Evolutionary conservation across 2,797 vertebrate genomes (phyloP).

Genomic region (Ataeniobius toweri): DNA sequence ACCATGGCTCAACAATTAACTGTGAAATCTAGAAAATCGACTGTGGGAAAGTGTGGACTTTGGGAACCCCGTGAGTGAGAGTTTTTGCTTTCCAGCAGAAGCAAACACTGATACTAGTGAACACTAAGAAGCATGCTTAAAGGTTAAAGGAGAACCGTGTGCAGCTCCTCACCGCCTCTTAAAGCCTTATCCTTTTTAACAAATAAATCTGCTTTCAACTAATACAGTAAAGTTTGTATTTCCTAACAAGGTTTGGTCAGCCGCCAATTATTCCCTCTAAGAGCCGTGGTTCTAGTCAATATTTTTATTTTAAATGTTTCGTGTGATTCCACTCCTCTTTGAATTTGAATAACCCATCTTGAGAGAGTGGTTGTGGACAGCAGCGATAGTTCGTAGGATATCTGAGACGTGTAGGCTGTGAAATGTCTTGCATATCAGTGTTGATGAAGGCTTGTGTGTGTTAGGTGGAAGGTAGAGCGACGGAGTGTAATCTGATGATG

Average conservation of each 20-base stretch:
- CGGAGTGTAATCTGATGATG: conserved; percentile 31
- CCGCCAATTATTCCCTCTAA: conserved; percentile 38
- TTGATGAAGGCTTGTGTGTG: conserved; percentile 28
- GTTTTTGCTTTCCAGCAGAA: conserved; percentile 43
- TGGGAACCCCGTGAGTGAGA: background rate
- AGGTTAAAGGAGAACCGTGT: conserved; percentile 39
- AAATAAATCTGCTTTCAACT: conserved; percentile 63
- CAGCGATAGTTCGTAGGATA: conserved; percentile 53
- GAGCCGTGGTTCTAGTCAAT: conserved; percentile 46
- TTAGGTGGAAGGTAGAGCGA: background rate
- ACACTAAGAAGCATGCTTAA: conserved; percentile 69
- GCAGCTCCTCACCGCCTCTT: conserved; percentile 43
- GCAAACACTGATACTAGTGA: conserved; percentile 67
- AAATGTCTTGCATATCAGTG: conserved; percentile 64
- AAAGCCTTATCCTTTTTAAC: conserved; percentile 50
- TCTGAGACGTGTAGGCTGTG: conserved; percentile 52
- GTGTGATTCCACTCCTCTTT: conserved; percentile 57
- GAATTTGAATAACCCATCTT: conserved; percentile 41
- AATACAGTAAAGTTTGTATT: conserved; percentile 59
- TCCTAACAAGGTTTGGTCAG: conserved; percentile 57
- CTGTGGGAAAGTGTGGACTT: background rate
- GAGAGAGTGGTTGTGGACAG: conserved; percentile 43
- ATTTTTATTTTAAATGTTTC: conserved; percentile 23
- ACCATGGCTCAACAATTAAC: background rate
- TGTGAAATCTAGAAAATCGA: background rate